Base-by-base conservation (phyloP, 2,797 vertebrate genomes). In the Pseudocheirus occidentalis region DNA sequence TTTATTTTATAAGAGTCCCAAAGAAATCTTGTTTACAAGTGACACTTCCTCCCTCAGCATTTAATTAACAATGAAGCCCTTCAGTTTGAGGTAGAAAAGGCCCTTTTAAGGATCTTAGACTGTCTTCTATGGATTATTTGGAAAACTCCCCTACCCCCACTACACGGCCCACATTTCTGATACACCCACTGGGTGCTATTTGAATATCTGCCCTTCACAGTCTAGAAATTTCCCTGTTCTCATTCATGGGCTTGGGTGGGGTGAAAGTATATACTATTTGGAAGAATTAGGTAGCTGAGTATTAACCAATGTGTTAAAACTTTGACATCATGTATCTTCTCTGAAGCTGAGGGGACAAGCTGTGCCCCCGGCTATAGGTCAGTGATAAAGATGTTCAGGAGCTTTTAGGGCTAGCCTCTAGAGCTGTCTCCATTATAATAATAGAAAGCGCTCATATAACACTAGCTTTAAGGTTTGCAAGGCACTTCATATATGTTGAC, bases 11-110 rank as follows among this genome's bases (percentile, higher is more conserved):
- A 87, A 27, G 10, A 7, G 29, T 14, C 34, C 90, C 90, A 46
- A 34, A 96, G 97, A 92, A 31, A 91, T 21, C 50, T 92, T 91
- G 54, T 73, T 50, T 24, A 87, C 21, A 89, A 91, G 59, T 54
- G 11, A 40, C 21, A 5, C 34, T 40, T 93, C 13, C 1, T 18
- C 34, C 62, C 54, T 28, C 5, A 46, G 55, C n/a, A 11, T 28
- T 56, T 55, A 55, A 55, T 46, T 29, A 58, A 96, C 90, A 91
- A 53, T 10, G 21, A 52, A 54, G 87, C 92, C 56, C 90, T 96
- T 96, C 90, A 94, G 87, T 54, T 62, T 0, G 4, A 81, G 50
- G 90, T 50, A 95, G 92, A 94, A 93, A 94, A 87, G 62, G 90
- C 87, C 55, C 90, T 94, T 92, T 93, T 34, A 55, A 11, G 24